phyloP scores from a whole-genome alignment of 2,888 invertebrate species.

The Syrphus vitripennis region DNA sequence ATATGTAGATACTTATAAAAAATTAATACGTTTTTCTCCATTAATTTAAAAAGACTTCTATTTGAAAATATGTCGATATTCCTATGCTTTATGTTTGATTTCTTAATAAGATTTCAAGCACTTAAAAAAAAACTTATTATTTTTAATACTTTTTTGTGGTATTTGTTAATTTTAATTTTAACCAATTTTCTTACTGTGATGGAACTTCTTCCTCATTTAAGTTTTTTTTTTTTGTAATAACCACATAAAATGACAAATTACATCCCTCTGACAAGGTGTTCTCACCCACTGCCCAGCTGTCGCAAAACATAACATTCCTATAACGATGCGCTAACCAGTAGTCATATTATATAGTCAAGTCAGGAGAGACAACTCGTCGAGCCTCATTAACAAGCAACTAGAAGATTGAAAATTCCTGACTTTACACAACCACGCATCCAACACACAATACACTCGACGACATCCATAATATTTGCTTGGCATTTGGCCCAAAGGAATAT shows the following conservation, averaged over 20 bases:
- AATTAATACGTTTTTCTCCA: no score
- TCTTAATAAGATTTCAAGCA: no score
- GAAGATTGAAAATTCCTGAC: conserved; percentile 62
- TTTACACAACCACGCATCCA: conserved; percentile 37
- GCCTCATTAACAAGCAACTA: conserved; percentile 58
- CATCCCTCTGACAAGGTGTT: conserved; percentile 41
- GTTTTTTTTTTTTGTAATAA: no score
- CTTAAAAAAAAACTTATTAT: no score
- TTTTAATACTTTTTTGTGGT: no score
- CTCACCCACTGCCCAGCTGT: conserved; percentile 65
- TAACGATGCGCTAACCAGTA: conserved; percentile 43
- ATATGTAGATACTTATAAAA: no score
- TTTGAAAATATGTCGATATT: no score
- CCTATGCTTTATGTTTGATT: no score
- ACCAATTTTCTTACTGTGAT: background rate
- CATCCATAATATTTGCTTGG: conserved; percentile 51
- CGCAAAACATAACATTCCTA: conserved; percentile 28
- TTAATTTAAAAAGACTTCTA: no score
- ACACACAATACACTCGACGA: conserved; percentile 18
- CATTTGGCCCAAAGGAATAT: conserved; percentile 57
- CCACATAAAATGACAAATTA: background rate
- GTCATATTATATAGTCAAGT: no score
- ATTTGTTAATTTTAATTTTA: no score
- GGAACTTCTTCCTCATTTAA: background rate
- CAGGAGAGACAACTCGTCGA: conserved; percentile 42